Conservation (phyloP, 2,113 vertebrate genomes). For the Microcebus jonahi region DNA sequence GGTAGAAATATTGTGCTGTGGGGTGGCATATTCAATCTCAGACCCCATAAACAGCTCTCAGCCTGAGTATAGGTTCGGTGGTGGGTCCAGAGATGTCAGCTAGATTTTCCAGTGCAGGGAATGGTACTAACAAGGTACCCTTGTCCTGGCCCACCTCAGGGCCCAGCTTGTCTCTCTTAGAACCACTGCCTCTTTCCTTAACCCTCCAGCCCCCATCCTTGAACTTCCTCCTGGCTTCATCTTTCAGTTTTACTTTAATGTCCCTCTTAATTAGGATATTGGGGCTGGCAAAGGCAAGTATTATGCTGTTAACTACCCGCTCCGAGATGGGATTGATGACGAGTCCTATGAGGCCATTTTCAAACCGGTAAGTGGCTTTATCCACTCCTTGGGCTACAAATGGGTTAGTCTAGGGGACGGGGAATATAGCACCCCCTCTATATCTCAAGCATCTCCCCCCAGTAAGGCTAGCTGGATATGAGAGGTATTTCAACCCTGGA, state of each 20-base stretch:
- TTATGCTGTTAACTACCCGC: constrained; percentile 98
- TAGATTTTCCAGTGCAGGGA: background rate
- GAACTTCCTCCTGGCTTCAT: constrained; percentile 14
- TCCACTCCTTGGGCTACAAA: background rate
- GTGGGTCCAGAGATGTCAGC: background rate
- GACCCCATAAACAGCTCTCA: background rate
- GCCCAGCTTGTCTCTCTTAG: background rate
- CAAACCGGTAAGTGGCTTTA: constrained; percentile 91
- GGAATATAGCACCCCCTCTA: background rate
- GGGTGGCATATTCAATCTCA: background rate
- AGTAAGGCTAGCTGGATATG: background rate
- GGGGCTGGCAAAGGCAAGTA: constrained; percentile 99
- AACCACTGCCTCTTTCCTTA: constrained; percentile 32
- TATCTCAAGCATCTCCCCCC: background rate
- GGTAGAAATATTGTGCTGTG: background rate
- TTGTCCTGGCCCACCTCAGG: background rate
- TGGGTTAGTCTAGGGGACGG: background rate
- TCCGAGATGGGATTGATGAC: constrained; percentile 97
- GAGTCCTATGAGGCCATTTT: constrained; percentile 99
- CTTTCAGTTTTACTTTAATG: constrained; percentile 64
- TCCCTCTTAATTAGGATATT: constrained; percentile 90
- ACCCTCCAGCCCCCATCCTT: background rate
- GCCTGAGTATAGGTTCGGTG: background rate
- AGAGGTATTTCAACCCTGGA: background rate
- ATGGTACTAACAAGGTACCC: background rate